Base-by-base conservation (phyloP, 92 coral and sea anemone species). In the Hydrozoanthus gracilis region DNA sequence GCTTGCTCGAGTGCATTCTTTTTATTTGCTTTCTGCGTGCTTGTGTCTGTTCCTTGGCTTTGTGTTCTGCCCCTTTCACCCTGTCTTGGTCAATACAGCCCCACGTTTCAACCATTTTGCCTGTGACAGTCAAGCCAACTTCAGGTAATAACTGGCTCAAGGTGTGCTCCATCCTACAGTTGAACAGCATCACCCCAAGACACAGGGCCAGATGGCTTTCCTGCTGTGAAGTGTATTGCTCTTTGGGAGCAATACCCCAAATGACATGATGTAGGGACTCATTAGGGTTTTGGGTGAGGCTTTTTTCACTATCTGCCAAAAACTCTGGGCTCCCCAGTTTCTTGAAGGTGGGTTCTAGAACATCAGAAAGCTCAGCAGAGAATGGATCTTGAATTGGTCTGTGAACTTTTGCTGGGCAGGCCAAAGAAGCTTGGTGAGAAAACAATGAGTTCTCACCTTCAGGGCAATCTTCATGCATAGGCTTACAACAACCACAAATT, bases 381-480 rank as follows among this genome's bases (percentile, higher is more conserved):
- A 91, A n/a, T 9, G 93, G 92, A 55, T 90, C 70, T 79, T 82
- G 82, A 11, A 93, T 87, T 13, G 86, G 92, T 35, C 5, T 62
- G 71, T 93, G 87, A 5, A 35, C 54, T 8, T 44, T 86, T 76
- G 17, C 56, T n/a, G 66, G 54, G 77, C 44, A 18, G 13, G 92
- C 89, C 51, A 77, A 58, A 50, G 88, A 90, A 54, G 76, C 55
- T 47, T 90, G 86, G 89, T 75, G 86, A 51, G 88, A 82, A 69
- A 92, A 89, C 92, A 92, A 93, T 0, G 91, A 86, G 55, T 48
- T 20, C 16, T 54, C 48, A 0, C 93, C 92, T 48, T 61, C 48
- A 6, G 93, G 96, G 70, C 95, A 92, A 84, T 87, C 86, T 17
- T 92, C 93, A 51, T 90, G 93, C 14, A 72, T 73, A 0, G 93